These are phyloP conservation scores for Amblyjoppa fuscipennis DNA, from an alignment of 2,888 invertebrate genomes.

Conservation along the genomic window DNA sequence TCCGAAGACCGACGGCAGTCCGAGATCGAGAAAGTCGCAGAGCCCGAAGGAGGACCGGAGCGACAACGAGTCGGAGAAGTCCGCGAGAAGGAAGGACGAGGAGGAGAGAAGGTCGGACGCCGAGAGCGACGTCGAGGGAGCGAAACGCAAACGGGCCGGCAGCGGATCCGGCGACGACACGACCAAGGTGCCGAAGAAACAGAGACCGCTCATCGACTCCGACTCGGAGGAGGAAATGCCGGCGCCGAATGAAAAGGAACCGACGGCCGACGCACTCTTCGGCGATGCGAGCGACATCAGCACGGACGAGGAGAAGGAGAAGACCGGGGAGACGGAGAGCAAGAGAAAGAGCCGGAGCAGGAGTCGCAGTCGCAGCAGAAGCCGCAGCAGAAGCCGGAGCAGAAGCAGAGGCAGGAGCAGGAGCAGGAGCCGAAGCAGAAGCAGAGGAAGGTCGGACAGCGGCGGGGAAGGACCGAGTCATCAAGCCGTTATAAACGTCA, in stretches of 20 bases:
- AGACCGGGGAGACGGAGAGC: constrained; percentile 79
- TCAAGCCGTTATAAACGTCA: constrained; percentile 76
- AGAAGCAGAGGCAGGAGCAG: constrained; percentile 81
- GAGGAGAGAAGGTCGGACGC: constrained; percentile 76
- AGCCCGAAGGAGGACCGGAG: constrained; percentile 78
- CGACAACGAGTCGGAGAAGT: constrained; percentile 79
- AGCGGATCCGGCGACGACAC: constrained; percentile 80
- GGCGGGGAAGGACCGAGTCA: constrained; percentile 80
- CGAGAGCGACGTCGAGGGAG: constrained; percentile 81
- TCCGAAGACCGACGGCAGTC: constrained; percentile 70
- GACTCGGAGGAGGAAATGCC: constrained; percentile 88
- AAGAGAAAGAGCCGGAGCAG: constrained; percentile 80
- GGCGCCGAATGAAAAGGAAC: constrained; percentile 83
- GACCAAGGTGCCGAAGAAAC: constrained; percentile 84
- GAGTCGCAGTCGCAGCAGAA: constrained; percentile 84
- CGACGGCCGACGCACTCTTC: constrained; percentile 94
- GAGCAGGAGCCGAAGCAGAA: constrained; percentile 77
- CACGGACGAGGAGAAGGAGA: constrained; percentile 91
- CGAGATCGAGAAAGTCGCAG: constrained; percentile 68
- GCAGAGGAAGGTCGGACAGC: constrained; percentile 81
- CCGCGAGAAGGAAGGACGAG: constrained; percentile 71
- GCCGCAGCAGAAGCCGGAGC: constrained; percentile 84
- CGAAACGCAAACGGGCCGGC: constrained; percentile 81
- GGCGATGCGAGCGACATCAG: constrained; percentile 98
- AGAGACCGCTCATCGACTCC: constrained; percentile 88